These are phyloP conservation scores for Ericerus pela DNA, from an alignment of 1,140 invertebrate species.

Conservation along the genomic window DNA sequence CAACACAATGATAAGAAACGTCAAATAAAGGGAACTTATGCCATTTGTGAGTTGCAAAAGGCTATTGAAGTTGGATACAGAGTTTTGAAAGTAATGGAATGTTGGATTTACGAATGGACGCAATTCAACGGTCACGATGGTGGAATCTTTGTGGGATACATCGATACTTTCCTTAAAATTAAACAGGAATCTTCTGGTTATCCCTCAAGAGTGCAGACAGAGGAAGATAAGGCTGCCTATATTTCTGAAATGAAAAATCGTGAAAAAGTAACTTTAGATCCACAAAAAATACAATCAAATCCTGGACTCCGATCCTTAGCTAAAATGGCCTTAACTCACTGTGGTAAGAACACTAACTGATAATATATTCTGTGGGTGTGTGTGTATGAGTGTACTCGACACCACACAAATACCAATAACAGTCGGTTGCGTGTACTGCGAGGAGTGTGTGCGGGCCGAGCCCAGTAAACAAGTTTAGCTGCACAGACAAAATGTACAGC, in stretches of 20 bases:
- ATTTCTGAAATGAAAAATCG: constrained; percentile 26
- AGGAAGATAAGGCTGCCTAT: constrained; percentile 26
- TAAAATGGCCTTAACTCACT: background rate
- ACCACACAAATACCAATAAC: too few species aligned
- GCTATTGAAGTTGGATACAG: constrained; percentile 29
- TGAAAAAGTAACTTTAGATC: constrained; percentile 29
- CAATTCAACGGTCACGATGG: constrained; percentile 15
- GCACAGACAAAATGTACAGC: too few species aligned
- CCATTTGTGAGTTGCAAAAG: constrained; percentile 28
- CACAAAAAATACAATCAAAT: constrained; percentile 21
- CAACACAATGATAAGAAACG: constrained; percentile 26
- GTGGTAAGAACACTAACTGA: too few species aligned
- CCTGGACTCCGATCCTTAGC: background rate
- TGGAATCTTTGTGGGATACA: constrained; percentile 26
- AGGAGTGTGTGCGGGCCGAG: too few species aligned
- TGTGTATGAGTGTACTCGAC: too few species aligned
- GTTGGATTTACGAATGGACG: constrained; percentile 28
- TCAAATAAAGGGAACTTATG: constrained; percentile 29
- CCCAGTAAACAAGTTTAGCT: too few species aligned
- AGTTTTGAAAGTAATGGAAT: constrained; percentile 29
- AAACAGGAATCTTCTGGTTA: constrained; percentile 29
- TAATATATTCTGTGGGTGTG: too few species aligned
- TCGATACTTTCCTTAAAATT: constrained; percentile 29
- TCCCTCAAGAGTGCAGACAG: constrained; percentile 24
- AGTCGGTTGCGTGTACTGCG: too few species aligned